A percentile compares a stretch with the other conserved stretches of the same genome.
Conservation (phyloP, 2,888 invertebrate species). For the Pyralis farinalis region DNA sequence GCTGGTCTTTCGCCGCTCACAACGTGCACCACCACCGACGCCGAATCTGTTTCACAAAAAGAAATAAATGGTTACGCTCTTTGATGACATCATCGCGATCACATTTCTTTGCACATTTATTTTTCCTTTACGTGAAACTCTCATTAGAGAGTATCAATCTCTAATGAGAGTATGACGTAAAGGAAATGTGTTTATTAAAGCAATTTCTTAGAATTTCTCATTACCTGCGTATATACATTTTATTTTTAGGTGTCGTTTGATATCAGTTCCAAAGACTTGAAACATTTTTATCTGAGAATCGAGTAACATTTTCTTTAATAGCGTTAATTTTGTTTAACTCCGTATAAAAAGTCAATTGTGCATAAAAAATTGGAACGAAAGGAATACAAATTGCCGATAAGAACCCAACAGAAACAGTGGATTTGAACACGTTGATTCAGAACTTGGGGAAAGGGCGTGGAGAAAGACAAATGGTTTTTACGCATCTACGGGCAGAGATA, state of each 20-base stretch:
- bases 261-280: too few species aligned
- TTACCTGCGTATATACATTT: too few species aligned
- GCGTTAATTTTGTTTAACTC: constrained; percentile 11
- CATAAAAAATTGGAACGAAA: constrained; percentile 33
- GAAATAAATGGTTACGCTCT: too few species aligned
- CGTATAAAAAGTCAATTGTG: constrained; percentile 14
- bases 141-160: too few species aligned
- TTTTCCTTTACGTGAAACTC: too few species aligned
- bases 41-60: constrained; percentile 81
- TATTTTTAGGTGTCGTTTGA: too few species aligned
- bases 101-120: too few species aligned
- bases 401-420: constrained; percentile 36
- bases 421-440: constrained; percentile 46
- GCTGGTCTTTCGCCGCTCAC: constrained; percentile 88
- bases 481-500: constrained; percentile 39
- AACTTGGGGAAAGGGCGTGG: constrained; percentile 32
- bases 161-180: too few species aligned
- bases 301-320: not conserved
- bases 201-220: too few species aligned
- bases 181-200: too few species aligned
- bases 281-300: not conserved
- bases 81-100: too few species aligned
- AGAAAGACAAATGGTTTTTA: constrained; percentile 46
- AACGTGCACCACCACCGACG: constrained; percentile 91
- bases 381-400: constrained; percentile 48